Evolutionary conservation across 2,888 invertebrate species (phyloP).

Genomic region (Apamea sordens): DNA sequence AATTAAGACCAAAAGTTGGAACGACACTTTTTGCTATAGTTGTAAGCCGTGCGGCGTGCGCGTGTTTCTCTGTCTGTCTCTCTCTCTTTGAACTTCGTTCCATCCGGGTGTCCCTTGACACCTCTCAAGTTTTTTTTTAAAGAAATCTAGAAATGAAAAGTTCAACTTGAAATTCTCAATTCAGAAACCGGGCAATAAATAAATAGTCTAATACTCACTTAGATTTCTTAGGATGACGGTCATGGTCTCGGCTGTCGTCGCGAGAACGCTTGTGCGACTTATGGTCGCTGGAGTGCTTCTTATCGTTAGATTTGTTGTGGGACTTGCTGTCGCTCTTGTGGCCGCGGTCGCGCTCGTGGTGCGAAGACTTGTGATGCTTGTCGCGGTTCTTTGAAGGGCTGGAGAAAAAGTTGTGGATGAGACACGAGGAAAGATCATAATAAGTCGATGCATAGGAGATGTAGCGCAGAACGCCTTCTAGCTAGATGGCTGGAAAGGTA

Average conservation of each 20-base stretch:
- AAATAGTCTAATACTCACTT: slow-evolving; percentile 83
- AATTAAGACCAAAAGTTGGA: too few relatives aligned
- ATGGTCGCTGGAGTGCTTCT: slow-evolving; percentile 78
- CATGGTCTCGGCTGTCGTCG: slow-evolving; percentile 93
- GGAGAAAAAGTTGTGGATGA: not conserved
- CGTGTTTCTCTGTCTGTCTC: too few relatives aligned
- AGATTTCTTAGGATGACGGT: slow-evolving; percentile 92
- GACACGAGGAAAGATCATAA: not conserved
- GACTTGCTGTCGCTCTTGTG: slow-evolving; percentile 72
- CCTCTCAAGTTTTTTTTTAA: too few relatives aligned
- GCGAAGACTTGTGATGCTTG: slow-evolving; percentile 86
- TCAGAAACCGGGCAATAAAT: too few relatives aligned
- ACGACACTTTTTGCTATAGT: too few relatives aligned
- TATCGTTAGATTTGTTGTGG: slow-evolving; percentile 83
- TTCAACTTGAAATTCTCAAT: too few relatives aligned
- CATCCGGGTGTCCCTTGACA: too few relatives aligned
- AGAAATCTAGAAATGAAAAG: too few relatives aligned
- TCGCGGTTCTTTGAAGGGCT: slow-evolving; percentile 88
- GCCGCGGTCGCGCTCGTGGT: slow-evolving; percentile 74
- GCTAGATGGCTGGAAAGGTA: not conserved
- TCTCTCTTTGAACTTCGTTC: too few relatives aligned
- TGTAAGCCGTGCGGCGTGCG: too few relatives aligned
- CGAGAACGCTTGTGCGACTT: slow-evolving; percentile 93
- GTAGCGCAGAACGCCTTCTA: not conserved
- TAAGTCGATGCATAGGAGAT: not conserved